Base-by-base conservation (phyloP, 1,140 invertebrate genomes). In the Lethocerus indicus region DNA sequence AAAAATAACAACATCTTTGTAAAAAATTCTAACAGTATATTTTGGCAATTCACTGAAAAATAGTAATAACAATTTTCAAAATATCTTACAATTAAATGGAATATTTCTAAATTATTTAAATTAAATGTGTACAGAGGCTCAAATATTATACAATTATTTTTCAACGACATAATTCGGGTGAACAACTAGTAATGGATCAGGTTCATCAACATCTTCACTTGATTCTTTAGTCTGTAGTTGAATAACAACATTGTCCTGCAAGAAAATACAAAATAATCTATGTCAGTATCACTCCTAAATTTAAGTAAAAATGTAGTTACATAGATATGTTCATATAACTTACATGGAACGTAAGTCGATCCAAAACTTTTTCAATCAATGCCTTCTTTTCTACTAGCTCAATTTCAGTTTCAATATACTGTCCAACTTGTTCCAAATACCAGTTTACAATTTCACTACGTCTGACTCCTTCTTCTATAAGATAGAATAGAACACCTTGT, bases 281-380 rank as follows among this genome's bases (percentile, higher is more conserved):
- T 13, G 20, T n/a, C 16, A n/a, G n/a, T n/a, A n/a, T n/a, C n/a
- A n/a, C n/a, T n/a, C n/a, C n/a, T n/a, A n/a, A n/a, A n/a, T n/a
- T n/a, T n/a, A n/a, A n/a, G n/a, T n/a, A n/a, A n/a, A n/a, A n/a
- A n/a, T n/a, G n/a, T n/a, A n/a, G n/a, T n/a, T n/a, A n/a, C n/a
- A n/a, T n/a, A n/a, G n/a, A n/a, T n/a, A n/a, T 47, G 26, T n/a
- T 40, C 9, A 44, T 45, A 44, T 54, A 55, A 76, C 77, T 74
- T 71, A 87, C 84, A 60, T 87, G 79, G 64, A 90, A 87, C 57
- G 92, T 86, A 7, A 98, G 74, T 50, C 92, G 72, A 61, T 96
- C 87, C 44, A 98, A 81, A 51, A 98, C 83, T 71, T 95, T 95
- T 63, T 97, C 91, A n/a, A 93, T 81, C 3, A 97, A 64, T 18